Evolutionary conservation across 2,113 vertebrate species (phyloP).

Genomic region (Microtus richardsoni): DNA sequence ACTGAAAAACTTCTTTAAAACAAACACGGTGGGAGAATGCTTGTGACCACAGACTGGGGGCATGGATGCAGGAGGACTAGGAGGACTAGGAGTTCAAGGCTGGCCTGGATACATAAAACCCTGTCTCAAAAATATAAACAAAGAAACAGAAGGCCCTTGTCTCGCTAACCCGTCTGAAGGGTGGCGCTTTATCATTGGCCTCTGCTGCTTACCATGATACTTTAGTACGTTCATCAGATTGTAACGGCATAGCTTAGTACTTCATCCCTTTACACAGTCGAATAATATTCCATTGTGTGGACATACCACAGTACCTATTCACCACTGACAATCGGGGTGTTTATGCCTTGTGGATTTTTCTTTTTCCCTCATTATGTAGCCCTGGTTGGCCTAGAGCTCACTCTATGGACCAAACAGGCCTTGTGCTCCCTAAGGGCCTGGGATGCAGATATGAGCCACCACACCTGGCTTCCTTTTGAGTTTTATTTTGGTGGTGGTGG

Average conservation of each 20-base stretch:
- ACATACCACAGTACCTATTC: neutral
- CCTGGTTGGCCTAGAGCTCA: neutral
- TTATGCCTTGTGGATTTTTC: neutral
- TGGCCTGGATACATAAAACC: neutral
- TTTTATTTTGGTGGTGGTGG: neutral
- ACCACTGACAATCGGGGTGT: neutral
- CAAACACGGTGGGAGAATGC: neutral
- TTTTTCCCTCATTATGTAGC: neutral
- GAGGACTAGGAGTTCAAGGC: neutral
- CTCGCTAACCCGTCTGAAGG: neutral
- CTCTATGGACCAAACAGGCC: neutral
- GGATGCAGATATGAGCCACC: neutral
- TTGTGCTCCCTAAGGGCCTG: neutral
- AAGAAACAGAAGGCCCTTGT: neutral
- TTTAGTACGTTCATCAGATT: neutral
- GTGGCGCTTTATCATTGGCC: neutral
- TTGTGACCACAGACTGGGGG: neutral
- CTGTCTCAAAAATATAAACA: neutral
- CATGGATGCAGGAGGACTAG: neutral
- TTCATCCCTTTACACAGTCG: neutral
- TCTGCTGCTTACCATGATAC: neutral
- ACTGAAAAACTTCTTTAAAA: neutral
- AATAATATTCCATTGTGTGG: neutral
- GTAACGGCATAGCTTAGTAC: neutral
- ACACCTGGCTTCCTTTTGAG: neutral